Base-by-base conservation (phyloP, 1,140 invertebrate genomes). In the Chrysopa pallens region DNA sequence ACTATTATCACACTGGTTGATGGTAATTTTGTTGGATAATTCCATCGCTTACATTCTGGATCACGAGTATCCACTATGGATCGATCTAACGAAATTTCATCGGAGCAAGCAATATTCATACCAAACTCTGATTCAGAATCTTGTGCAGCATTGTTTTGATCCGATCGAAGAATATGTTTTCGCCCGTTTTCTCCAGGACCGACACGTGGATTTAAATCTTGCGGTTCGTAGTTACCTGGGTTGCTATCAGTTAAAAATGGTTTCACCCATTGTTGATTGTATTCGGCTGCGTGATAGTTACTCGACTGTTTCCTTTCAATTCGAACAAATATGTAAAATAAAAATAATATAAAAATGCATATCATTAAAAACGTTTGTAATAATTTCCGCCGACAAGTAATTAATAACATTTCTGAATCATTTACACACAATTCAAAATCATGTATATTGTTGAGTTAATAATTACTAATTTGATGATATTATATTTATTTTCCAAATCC, bases 51-150 rank as follows among this genome's bases (percentile, higher is more conserved):
- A 63, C 95, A 98, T 60, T 96, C 90, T 33, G 77, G 66, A 28
- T 84, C 61, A 42, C 93, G 69, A 1, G 88, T 87, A 61, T 98
- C 93, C 15, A 81, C 80, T 46, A 97, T 80, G 7, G 76, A 67
- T 27, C 47, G 27, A 23, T 66, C 61, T 51, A 83, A 57, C 7
- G 80, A 73, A 52, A 98, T 96, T 58, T 92, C 87, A 68, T 97
- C 82, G n/a, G 91, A 95, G 50, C 84, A 90, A 13, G 88, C 80
- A 65, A 97, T 91, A 58, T 97, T 97, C 80, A 97, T 97, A 29
- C 93, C 93, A 68, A 91, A 95, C 56, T 95, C 86, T 2, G 69
- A 70, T 48, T 90, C 80, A 0, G 83, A 79, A 50, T 80, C 74
- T 29, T 73, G 64, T 8, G 73, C 75, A 50, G 58, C 83, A 57